These are phyloP conservation scores for Phalanger gymnotis DNA, from an alignment of 2,797 vertebrate genomes.

Conservation along the genomic window DNA sequence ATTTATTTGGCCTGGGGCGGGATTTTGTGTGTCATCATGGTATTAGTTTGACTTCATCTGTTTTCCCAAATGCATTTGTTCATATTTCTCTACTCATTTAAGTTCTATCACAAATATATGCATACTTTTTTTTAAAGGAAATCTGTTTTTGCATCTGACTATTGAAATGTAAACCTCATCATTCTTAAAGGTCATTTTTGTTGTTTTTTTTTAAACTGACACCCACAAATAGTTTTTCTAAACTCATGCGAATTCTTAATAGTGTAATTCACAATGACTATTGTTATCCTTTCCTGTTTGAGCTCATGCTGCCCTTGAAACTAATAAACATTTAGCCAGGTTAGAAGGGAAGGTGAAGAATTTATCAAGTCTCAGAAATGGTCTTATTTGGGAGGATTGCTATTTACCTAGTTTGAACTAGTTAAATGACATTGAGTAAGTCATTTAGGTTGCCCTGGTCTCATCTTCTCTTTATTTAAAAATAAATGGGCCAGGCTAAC, in stretches of 20 bases:
- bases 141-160: conserved; percentile 20
- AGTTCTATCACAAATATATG: background rate
- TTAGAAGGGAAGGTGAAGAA: background rate
- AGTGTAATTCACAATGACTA: background rate
- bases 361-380: background rate
- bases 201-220: conserved; percentile 3
- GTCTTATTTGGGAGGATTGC: background rate
- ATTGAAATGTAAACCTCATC: background rate
- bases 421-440: background rate
- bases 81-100: background rate
- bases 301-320: conserved; percentile 7
- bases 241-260: background rate
- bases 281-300: background rate
- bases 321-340: background rate
- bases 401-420: background rate
- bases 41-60: background rate
- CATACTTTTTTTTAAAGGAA: conserved; percentile 10
- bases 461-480: background rate
- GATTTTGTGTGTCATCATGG: background rate
- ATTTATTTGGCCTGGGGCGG: background rate
- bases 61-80: background rate
- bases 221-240: background rate
- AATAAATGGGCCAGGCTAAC: background rate
- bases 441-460: background rate
- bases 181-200: background rate